A percentile compares a stretch with the other conserved stretches of the same genome.
These are phyloP conservation scores for Cotesia chilonis DNA, from an alignment of 1,140 invertebrate genomes.

Conservation along the genomic window DNA sequence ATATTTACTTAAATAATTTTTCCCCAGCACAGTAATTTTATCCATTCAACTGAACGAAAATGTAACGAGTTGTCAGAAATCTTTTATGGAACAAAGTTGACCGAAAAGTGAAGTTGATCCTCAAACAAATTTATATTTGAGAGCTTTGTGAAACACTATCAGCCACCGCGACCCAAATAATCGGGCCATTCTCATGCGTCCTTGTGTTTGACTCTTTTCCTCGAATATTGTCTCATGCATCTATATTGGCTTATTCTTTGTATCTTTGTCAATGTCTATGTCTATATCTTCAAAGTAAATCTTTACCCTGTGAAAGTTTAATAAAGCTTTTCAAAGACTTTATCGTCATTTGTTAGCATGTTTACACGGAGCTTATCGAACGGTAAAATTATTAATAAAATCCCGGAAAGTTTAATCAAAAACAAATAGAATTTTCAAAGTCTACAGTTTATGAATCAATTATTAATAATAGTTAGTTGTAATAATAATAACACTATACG, in stretches of 20 bases:
- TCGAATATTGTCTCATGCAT: constrained; percentile 37
- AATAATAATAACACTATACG: no score
- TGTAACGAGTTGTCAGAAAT: background rate
- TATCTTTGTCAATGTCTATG: no score
- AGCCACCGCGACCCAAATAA: background rate
- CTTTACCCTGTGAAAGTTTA: constrained; percentile 17
- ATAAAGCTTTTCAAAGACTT: constrained; percentile 17
- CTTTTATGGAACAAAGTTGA: constrained; percentile 1
- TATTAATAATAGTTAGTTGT: no score
- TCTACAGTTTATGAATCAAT: no score
- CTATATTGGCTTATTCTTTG: constrained; percentile 35
- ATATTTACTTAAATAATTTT: background rate
- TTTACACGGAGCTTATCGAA: background rate
- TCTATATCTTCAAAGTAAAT: background rate
- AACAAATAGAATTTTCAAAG: no score
- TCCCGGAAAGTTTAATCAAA: no score
- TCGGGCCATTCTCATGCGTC: constrained; percentile 34
- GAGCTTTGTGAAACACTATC: background rate
- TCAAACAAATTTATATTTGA: background rate
- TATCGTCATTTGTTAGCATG: background rate
- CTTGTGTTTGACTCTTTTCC: constrained; percentile 16
- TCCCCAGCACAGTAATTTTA: background rate
- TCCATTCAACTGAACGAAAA: background rate
- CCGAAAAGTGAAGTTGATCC: background rate
- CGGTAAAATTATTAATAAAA: background rate